Percentiles rank a stretch among this genome's conserved stretches.
phyloP scores from a whole-genome alignment of 2,113 vertebrate species.

The Cinclus cinclus region DNA sequence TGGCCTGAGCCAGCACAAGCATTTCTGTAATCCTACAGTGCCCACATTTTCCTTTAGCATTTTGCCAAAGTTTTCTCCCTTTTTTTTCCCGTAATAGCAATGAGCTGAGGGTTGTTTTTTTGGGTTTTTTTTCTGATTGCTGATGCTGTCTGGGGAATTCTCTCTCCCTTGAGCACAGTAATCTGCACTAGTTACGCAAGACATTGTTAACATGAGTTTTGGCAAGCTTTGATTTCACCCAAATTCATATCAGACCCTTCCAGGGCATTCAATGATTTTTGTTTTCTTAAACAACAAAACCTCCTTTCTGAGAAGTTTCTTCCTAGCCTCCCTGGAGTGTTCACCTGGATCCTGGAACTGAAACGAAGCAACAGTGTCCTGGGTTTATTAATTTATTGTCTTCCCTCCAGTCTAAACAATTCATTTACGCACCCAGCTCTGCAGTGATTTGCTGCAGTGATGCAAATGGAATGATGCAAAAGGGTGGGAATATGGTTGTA shows the following conservation, averaged over 20 bases:
- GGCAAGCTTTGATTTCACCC: not conserved
- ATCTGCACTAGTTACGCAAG: not conserved
- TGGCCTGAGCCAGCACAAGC: not conserved
- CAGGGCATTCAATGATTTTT: not conserved
- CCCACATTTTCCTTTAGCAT: not conserved
- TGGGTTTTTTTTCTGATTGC: not conserved
- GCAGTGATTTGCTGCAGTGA: not conserved
- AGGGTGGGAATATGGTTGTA: not conserved
- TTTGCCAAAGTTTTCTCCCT: not conserved
- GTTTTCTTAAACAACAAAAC: not conserved
- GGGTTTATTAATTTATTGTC: not conserved
- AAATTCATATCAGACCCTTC: not conserved
- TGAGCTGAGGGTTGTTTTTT: not conserved
- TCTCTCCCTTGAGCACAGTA: not conserved
- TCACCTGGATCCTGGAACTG: not conserved
- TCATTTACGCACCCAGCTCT: not conserved
- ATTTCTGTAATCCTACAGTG: not conserved
- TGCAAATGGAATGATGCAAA: not conserved
- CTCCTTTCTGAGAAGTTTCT: not conserved
- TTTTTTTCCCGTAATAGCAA: not conserved
- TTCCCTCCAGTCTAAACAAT: not conserved
- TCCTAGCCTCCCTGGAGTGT: not conserved
- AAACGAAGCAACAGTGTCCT: not conserved
- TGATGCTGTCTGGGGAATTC: constrained; percentile 10
- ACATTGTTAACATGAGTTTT: not conserved